Evolutionary conservation across 2,888 invertebrate species (phyloP).

Genomic region (Acanthosepion lycidas): DNA sequence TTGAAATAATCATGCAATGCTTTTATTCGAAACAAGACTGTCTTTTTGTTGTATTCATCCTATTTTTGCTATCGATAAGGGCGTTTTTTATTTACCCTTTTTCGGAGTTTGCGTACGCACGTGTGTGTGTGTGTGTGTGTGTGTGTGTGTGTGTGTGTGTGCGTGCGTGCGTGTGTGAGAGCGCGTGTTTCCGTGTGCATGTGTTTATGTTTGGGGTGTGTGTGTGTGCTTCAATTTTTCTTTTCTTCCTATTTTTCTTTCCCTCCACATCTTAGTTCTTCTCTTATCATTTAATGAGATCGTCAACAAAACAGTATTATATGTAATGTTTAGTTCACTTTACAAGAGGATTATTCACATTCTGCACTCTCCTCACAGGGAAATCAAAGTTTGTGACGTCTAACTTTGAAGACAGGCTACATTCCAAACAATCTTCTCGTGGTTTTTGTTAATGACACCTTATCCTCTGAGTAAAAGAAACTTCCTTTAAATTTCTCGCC

Average conservation of each 20-base stretch:
- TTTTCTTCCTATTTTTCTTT: not conserved
- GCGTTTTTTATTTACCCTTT: no score
- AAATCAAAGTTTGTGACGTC: not conserved
- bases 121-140: not conserved
- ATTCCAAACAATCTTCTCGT: not conserved
- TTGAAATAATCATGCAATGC: no score
- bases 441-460: not conserved
- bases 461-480: not conserved
- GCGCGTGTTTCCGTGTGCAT: not conserved
- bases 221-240: not conserved
- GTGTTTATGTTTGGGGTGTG: not conserved
- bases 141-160: not conserved
- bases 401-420: not conserved
- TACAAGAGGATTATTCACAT: not conserved
- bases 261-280: no score
- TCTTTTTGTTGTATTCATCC: no score
- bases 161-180: not conserved
- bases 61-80: no score
- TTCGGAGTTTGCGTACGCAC: not conserved
- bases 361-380: not conserved
- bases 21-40: no score
- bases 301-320: no score
- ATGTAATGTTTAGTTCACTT: no score
- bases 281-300: no score
- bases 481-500: not conserved